These are phyloP conservation scores for Pegea sp. DNA, from an alignment of 23 tunicate genomes.

Conservation along the genomic window DNA sequence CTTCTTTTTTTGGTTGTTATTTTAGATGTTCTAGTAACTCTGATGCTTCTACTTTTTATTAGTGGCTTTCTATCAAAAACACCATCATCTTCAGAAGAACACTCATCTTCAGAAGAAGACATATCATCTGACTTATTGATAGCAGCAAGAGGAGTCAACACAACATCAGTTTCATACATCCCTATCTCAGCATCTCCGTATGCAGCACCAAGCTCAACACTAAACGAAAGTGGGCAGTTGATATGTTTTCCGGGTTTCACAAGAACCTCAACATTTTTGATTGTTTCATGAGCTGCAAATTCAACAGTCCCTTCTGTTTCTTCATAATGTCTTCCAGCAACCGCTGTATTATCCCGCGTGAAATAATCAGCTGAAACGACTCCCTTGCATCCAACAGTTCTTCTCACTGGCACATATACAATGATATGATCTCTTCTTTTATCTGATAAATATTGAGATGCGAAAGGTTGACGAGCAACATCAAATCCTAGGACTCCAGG, in stretches of 20 bases:
- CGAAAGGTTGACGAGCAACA: conserved; percentile 7
- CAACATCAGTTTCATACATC: conserved; percentile 64
- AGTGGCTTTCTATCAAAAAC: conserved; percentile 1
- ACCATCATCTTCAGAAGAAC: conserved; percentile 2
- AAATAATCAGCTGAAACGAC: conserved; percentile 57
- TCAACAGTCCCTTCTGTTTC: conserved; percentile 46
- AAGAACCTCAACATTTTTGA: conserved; percentile 17
- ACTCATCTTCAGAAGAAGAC: conserved; percentile 1
- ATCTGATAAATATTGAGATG: background rate
- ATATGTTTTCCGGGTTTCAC: conserved; percentile 33
- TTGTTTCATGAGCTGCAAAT: conserved; percentile 33
- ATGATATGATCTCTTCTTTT: conserved; percentile 3
- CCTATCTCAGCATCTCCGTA: conserved; percentile 78
- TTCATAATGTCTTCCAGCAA: conserved; percentile 58
- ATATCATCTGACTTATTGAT: background rate
- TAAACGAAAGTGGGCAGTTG: conserved; percentile 20
- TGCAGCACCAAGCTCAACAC: conserved; percentile 52
- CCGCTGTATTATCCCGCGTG: conserved; percentile 86
- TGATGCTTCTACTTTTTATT: background rate
- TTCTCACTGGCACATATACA: conserved; percentile 41
- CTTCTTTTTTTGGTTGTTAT: background rate
- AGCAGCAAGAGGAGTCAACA: conserved; percentile 10
- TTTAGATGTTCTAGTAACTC: background rate
- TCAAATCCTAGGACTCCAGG: conserved; percentile 79
- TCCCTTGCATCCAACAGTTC: conserved; percentile 75